phyloP scores from a whole-genome alignment of 2,888 invertebrate genomes.

The Apamea crenata region DNA sequence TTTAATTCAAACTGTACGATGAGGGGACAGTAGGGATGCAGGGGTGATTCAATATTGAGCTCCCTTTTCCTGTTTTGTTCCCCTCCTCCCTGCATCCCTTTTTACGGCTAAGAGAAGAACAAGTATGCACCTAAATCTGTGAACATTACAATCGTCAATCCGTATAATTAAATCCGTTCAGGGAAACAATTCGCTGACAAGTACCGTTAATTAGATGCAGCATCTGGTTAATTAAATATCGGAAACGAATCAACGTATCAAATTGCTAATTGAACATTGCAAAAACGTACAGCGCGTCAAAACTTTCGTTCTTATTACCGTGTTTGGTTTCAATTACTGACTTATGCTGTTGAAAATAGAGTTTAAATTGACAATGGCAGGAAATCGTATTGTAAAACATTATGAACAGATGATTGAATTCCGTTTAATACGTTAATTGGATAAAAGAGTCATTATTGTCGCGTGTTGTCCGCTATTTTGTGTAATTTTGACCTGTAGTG shows the following conservation, averaged over 20 bases:
- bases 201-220: conserved; percentile 48
- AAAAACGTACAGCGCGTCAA: conserved; percentile 76
- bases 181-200: conserved; percentile 19
- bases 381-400: conserved; percentile 37
- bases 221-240: conserved; percentile 63
- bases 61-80: background rate
- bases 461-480: conserved; percentile 62
- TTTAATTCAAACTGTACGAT: background rate
- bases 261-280: conserved; percentile 77
- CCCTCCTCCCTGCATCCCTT: background rate
- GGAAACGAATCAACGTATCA: conserved; percentile 71
- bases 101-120: background rate
- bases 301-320: conserved; percentile 81
- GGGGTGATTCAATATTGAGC: background rate
- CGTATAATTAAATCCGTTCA: conserved; percentile 23
- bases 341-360: conserved; percentile 28
- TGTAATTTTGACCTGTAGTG: conserved; percentile 37
- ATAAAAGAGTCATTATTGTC: conserved; percentile 72
- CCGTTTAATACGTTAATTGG: conserved; percentile 76
- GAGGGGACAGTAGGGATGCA: background rate
- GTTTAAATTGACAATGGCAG: conserved; percentile 36
- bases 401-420: conserved; percentile 69
- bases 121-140: background rate
- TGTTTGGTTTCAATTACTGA: conserved; percentile 24
- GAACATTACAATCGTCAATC: background rate